Base-by-base conservation (phyloP, 2,888 invertebrate species). In the Lithophane leautieri region DNA sequence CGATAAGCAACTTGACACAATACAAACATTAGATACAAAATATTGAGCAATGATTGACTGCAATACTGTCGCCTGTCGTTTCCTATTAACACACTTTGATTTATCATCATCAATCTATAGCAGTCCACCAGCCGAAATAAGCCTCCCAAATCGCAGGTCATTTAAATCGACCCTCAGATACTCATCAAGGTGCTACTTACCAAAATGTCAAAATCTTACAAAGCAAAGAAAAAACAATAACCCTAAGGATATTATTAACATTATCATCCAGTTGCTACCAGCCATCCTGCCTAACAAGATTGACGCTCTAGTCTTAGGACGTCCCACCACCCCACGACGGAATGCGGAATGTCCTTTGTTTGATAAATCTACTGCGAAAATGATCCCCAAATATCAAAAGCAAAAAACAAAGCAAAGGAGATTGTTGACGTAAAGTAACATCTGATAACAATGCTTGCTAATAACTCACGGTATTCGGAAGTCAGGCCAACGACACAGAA, bases 401-500 rank as follows among this genome's bases (percentile, higher is more conserved):
- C 6, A 56, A 28, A 76, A 19, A 70, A 28, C 8, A 47, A 62
- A 63, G 7, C 28, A 61, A 44, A 47, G 4, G 22, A 42, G 14
- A 19, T 54, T 61, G 8, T 47, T 34, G n/a, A 73, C 78, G 61
- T 69, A 75, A 74, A 34, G 42, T 52, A 68, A 54, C 34, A 67
- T 78, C 73, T 62, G 89, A 88, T 88, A 90, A 83, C 75, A 91
- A 86, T 88, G 90, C 91, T 92, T 89, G 91, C 86, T 84, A 87
- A 90, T 86, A 88, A 87, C 66, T 79, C 86, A 90, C 90, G 86
- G 89, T 92, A 91, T 91, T 90, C 82, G 87, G 78, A 82, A 84
- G 88, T 50, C 80, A 86, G 93, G 93, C 89, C 92, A 90, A 86
- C 92, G 95, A 90, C 94, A 93, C 90, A 71, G 76, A 93, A 92